These are phyloP conservation scores for Pinctada fucata DNA, from an alignment of 2,888 invertebrate species.

Conservation along the genomic window DNA sequence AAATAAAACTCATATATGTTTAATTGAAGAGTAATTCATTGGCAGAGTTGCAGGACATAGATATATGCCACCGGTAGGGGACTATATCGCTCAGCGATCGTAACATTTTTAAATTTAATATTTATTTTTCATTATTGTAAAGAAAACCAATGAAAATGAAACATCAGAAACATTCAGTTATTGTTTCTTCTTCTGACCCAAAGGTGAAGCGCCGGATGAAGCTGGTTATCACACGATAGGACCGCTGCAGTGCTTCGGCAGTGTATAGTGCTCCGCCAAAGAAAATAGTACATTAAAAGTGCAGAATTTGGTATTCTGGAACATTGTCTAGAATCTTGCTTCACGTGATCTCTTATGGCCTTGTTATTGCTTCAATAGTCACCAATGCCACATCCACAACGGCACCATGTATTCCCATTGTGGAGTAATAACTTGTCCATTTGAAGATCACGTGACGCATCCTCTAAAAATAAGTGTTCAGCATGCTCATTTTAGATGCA, in stretches of 20 bases:
- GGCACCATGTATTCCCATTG: background rate
- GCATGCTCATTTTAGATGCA: background rate
- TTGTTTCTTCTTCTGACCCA: conserved; percentile 14
- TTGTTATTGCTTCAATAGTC: background rate
- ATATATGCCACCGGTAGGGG: too few species aligned
- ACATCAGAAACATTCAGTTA: background rate
- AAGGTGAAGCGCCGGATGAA: conserved; percentile 34
- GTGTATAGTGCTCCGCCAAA: conserved; percentile 8
- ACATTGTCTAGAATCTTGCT: background rate
- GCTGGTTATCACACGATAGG: conserved; percentile 38
- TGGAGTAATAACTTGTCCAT: background rate
- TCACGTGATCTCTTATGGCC: background rate
- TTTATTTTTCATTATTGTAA: too few species aligned
- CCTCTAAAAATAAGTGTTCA: too few species aligned
- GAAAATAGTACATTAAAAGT: background rate
- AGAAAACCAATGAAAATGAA: too few species aligned
- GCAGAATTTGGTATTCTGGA: background rate
- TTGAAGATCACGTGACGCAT: background rate
- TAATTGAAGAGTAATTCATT: too few species aligned
- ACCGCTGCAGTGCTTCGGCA: conserved; percentile 32
- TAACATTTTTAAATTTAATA: too few species aligned
- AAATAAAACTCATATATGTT: too few species aligned
- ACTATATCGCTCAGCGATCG: too few species aligned
- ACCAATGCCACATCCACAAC: background rate
- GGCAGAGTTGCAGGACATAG: too few species aligned